Percentiles rank a stretch among this genome's conserved stretches.
Evolutionary conservation across 1,140 invertebrate genomes (phyloP).

Genomic region (Sarcophaga peregrina): DNA sequence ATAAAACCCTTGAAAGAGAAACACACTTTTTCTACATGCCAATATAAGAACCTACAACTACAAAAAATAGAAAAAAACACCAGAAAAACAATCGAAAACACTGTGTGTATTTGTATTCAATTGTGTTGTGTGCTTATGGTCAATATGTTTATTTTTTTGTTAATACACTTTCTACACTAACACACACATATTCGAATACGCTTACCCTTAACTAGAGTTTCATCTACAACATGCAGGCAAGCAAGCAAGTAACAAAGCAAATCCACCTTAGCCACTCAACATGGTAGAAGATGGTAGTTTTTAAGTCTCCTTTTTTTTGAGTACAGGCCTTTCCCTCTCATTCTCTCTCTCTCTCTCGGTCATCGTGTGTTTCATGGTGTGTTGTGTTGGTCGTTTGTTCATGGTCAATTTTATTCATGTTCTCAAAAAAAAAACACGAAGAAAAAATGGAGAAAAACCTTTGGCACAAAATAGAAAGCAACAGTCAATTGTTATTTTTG

Average conservation of each 20-base stretch:
- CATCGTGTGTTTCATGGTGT: neutral
- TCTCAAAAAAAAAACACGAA: neutral
- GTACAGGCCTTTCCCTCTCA: neutral
- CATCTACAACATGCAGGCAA: neutral
- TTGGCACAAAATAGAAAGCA: slow-evolving; percentile 18
- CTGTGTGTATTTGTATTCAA: neutral
- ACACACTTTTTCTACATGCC: too few species aligned
- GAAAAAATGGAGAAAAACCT: neutral
- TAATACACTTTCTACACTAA: slow-evolving; percentile 32
- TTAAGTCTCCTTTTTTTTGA: neutral
- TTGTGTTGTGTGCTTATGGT: slow-evolving; percentile 38
- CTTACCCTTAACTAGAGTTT: slow-evolving; percentile 26
- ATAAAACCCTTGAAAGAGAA: too few species aligned
- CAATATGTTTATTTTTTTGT: slow-evolving; percentile 35
- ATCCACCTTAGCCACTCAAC: neutral
- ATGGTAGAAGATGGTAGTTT: neutral
- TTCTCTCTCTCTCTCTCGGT: neutral
- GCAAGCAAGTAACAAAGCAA: slow-evolving; percentile 10
- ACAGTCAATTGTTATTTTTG: slow-evolving; percentile 53
- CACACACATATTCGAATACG: slow-evolving; percentile 36
- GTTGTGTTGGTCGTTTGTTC: slow-evolving; percentile 8
- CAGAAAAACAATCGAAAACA: too few species aligned
- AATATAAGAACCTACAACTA: too few species aligned
- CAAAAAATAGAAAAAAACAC: too few species aligned
- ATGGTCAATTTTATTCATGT: slow-evolving; percentile 27